These are phyloP conservation scores for Drosophila trapezifrons DNA, from an alignment of 1,140 invertebrate species.

Conservation along the genomic window DNA sequence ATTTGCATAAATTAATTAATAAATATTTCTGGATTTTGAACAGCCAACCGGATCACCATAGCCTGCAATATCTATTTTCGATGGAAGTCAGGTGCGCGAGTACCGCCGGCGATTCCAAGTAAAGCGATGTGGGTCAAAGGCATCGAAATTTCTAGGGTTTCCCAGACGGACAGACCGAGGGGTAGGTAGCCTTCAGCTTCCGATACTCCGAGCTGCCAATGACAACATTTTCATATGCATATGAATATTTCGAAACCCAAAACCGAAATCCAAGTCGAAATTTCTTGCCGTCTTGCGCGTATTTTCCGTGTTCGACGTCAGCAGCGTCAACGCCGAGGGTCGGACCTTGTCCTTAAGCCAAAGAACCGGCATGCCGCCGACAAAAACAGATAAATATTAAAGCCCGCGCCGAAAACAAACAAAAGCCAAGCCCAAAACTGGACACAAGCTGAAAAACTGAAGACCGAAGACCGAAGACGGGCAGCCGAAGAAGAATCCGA, in stretches of 20 bases:
- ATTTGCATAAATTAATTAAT: conserved; percentile 50
- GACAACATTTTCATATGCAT: conserved; percentile 60
- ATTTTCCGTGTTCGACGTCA: conserved; percentile 55
- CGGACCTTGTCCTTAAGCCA: conserved; percentile 74
- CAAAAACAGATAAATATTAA: conserved; percentile 53
- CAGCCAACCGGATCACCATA: conserved; percentile 15
- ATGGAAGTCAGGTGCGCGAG: too few species aligned
- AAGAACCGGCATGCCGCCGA: conserved; percentile 54
- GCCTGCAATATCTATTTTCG: conserved; percentile 9
- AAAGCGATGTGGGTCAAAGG: conserved; percentile 32
- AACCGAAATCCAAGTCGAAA: conserved; percentile 12
- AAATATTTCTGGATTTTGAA: conserved; percentile 5
- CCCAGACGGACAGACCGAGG: background rate
- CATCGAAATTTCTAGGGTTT: conserved; percentile 45
- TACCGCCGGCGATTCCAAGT: background rate
- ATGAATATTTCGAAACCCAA: conserved; percentile 44
- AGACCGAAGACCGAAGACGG: background rate
- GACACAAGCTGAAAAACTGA: conserved; percentile 3
- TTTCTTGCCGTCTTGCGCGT: conserved; percentile 46
- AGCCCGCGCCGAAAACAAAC: conserved; percentile 31
- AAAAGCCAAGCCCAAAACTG: conserved; percentile 15
- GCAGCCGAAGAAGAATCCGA: background rate
- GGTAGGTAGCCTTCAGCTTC: conserved; percentile 3
- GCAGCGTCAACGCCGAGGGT: conserved; percentile 46
- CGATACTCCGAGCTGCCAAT: conserved; percentile 14